Evolutionary conservation across 2,113 vertebrate genomes (phyloP).

Genomic region (Leucopsar rothschildi): DNA sequence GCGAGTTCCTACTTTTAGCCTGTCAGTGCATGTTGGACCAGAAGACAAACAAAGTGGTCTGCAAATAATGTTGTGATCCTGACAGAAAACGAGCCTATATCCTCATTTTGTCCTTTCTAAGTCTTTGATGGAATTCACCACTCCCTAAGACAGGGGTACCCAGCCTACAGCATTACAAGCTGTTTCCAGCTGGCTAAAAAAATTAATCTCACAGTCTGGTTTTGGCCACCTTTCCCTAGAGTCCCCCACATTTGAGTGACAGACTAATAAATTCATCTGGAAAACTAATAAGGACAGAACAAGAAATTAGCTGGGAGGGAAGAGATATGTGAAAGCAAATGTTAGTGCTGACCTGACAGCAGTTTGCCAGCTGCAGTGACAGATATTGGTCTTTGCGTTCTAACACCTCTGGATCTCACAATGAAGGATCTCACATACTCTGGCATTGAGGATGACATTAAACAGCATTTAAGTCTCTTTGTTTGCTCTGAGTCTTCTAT

Average conservation of each 20-base stretch:
- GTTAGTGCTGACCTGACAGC: background rate
- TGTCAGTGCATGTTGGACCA: accelerated
- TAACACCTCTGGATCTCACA: background rate
- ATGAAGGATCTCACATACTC: background rate
- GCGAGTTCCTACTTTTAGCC: background rate
- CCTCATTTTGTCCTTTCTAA: background rate
- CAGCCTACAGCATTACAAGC: background rate
- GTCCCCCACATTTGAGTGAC: background rate
- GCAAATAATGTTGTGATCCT: background rate
- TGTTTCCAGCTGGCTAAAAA: background rate
- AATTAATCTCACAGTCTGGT: background rate
- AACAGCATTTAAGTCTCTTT: background rate
- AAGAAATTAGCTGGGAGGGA: background rate
- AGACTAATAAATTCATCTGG: background rate
- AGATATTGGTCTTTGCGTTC: background rate
- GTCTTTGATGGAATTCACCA: background rate
- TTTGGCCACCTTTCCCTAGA: background rate
- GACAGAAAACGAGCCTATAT: background rate
- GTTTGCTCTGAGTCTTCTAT: background rate
- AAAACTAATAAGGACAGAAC: background rate
- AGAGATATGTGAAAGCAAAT: background rate
- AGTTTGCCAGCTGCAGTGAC: background rate
- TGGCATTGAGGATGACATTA: background rate
- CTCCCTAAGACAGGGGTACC: background rate
- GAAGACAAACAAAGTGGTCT: background rate